Percentiles rank a stretch among this genome's conserved stretches.
Conservation (phyloP, 1,140 invertebrate genomes). For the Drosophila fuyamai region DNA sequence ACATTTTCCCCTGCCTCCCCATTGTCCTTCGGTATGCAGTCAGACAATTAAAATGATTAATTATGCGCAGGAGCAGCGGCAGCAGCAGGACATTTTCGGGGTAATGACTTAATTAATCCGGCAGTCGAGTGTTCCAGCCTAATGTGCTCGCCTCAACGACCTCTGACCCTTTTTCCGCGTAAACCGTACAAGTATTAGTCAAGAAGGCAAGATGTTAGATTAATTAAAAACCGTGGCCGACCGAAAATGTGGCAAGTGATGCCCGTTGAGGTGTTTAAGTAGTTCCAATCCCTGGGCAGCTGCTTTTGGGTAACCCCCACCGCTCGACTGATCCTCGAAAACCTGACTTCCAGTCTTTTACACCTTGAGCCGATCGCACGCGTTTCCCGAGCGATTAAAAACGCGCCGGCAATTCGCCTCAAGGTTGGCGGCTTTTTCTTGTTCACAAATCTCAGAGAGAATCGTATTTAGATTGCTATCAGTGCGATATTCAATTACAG, state of each 20-base stretch:
- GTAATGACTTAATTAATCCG: conserved; percentile 78
- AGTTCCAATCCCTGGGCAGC: conserved; percentile 48
- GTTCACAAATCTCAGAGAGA: conserved; percentile 27
- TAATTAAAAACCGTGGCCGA: conserved; percentile 74
- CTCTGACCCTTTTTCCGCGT: conserved; percentile 77
- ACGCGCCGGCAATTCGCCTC: conserved; percentile 30
- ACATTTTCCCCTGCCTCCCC: not conserved
- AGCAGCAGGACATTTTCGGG: conserved; percentile 71
- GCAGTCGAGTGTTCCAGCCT: conserved; percentile 63
- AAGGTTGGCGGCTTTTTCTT: conserved; percentile 60
- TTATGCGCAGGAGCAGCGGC: conserved; percentile 63
- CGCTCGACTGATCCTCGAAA: conserved; percentile 54
- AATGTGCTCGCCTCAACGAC: conserved; percentile 77
- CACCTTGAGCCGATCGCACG: conserved; percentile 48
- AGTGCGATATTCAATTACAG: conserved; percentile 66
- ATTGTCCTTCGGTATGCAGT: conserved; percentile 34
- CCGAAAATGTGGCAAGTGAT: conserved; percentile 68
- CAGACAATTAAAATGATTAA: conserved; percentile 80
- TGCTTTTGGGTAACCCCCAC: conserved; percentile 36
- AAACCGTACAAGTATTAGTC: conserved; percentile 8
- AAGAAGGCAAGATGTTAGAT: conserved; percentile 58
- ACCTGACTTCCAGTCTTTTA: conserved; percentile 67
- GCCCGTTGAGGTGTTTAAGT: conserved; percentile 31
- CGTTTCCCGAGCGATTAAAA: conserved; percentile 59
- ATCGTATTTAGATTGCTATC: conserved; percentile 39